Percentiles rank a stretch among this genome's conserved stretches.
Conservation (phyloP, 53 echinoderm and acorn worm species). For the Mesocentrotus franciscanus region DNA sequence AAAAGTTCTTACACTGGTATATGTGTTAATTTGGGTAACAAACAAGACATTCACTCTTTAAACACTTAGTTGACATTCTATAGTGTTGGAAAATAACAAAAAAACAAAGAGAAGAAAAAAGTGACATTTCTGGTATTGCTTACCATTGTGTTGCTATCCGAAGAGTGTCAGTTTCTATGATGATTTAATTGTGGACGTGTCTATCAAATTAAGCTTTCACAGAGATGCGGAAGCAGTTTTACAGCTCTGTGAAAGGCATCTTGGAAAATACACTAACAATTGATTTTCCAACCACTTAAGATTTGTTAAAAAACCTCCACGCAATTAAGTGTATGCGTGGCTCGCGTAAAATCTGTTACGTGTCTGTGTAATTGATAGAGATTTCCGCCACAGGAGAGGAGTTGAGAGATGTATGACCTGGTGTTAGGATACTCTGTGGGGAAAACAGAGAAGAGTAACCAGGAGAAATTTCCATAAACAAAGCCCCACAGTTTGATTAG, state of each 20-base stretch:
- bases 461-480: neutral
- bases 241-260: neutral
- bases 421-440: neutral
- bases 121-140: neutral
- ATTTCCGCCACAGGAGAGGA: neutral
- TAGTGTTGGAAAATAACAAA: neutral
- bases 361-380: neutral
- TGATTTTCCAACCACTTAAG: neutral
- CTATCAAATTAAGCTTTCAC: neutral
- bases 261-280: neutral
- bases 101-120: too few species aligned
- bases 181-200: neutral
- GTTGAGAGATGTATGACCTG: neutral
- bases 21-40: too few species aligned
- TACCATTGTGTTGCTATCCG: neutral
- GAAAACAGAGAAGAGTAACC: neutral
- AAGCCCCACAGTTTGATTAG: neutral
- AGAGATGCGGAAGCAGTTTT: neutral
- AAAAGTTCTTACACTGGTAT: too few species aligned
- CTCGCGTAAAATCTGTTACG: neutral
- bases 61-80: neutral
- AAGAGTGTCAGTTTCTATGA: neutral
- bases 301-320: neutral
- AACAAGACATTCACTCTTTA: too few species aligned
- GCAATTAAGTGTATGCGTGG: neutral